Percentiles rank a stretch among this genome's conserved stretches.
These are phyloP conservation scores for Cylas formicarius DNA, from an alignment of 1,140 invertebrate species.

Conservation along the genomic window DNA sequence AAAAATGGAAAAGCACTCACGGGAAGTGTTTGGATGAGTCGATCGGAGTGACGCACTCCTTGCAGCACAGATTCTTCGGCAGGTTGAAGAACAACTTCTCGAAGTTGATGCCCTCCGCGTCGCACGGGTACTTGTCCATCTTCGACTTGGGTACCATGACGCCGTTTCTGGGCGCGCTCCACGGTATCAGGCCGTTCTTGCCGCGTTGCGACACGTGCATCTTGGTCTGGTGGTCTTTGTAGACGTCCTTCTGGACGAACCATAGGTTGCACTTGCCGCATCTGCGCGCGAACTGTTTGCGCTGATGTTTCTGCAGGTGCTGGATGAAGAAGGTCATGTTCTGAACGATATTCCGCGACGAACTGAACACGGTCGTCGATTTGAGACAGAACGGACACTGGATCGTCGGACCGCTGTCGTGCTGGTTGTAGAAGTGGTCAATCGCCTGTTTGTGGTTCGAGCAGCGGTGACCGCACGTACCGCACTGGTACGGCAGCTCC, in stretches of 20 bases:
- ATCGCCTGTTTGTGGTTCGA: conserved; percentile 67
- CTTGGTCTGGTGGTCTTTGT: conserved; percentile 36
- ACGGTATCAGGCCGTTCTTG: conserved; percentile 42
- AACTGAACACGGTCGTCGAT: conserved; percentile 41
- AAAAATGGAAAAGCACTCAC: conserved; percentile 49
- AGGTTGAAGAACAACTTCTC: conserved; percentile 33
- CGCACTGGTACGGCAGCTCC: conserved; percentile 75
- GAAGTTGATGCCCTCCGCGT: conserved; percentile 32
- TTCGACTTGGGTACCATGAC: conserved; percentile 46
- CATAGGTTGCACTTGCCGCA: conserved; percentile 62
- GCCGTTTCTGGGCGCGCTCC: conserved; percentile 35
- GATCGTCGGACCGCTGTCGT: conserved; percentile 53
- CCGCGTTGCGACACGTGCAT: conserved; percentile 34
- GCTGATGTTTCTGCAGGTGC: conserved; percentile 48
- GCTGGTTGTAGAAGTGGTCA: conserved; percentile 62
- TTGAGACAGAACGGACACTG: conserved; percentile 71
- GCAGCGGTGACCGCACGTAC: conserved; percentile 61
- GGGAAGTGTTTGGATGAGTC: conserved; percentile 59
- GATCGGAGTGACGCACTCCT: conserved; percentile 63
- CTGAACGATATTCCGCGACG: conserved; percentile 43
- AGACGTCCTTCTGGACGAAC: conserved; percentile 55
- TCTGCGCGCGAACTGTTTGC: conserved; percentile 47
- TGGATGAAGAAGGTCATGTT: conserved; percentile 48
- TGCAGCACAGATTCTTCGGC: conserved; percentile 51
- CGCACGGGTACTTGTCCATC: conserved; percentile 41